Percentiles rank a stretch among this genome's conserved stretches.
Evolutionary conservation across 2,888 invertebrate genomes (phyloP).

Genomic region (Morinoia aosen): DNA sequence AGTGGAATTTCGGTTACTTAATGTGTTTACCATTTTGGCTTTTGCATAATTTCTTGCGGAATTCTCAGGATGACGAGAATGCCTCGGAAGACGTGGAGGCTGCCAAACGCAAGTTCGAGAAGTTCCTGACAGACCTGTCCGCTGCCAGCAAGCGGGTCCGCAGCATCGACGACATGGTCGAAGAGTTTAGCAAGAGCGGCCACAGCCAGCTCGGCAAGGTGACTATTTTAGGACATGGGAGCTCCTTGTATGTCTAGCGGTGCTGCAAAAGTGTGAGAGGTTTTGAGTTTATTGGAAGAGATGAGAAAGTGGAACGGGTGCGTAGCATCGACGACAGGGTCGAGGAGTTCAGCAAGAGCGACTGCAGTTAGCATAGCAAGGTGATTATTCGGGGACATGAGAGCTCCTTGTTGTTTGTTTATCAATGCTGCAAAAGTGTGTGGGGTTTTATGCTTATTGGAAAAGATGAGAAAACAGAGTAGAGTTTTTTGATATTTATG

Average conservation of each 20-base stretch:
- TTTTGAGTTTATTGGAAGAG: too few relatives aligned
- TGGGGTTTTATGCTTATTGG: too few relatives aligned
- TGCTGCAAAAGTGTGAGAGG: too few relatives aligned
- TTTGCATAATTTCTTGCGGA: background rate
- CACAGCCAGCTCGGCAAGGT: constrained; percentile 85
- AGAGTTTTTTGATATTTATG: too few relatives aligned
- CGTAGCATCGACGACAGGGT: constrained; percentile 91
- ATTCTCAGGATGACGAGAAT: constrained; percentile 77
- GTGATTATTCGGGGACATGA: constrained; percentile 73
- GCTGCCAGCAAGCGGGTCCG: constrained; percentile 93
- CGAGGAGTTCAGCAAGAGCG: constrained; percentile 80
- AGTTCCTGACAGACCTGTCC: constrained; percentile 75
- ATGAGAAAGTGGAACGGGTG: constrained; percentile 78
- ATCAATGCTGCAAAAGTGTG: too few relatives aligned
- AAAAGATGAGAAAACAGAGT: constrained; percentile 72
- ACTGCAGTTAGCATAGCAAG: constrained; percentile 82
- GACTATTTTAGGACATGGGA: constrained; percentile 69
- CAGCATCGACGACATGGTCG: constrained; percentile 88
- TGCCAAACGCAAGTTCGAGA: constrained; percentile 93
- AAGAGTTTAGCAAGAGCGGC: constrained; percentile 79
- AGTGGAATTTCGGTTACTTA: background rate
- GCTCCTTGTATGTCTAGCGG: too few relatives aligned
- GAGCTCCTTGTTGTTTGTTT: too few relatives aligned
- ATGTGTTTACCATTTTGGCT: background rate
- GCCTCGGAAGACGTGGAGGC: constrained; percentile 90